Evolutionary conservation across 2,113 vertebrate genomes (phyloP), one percentile per base, ranked within the genome.

Genomic region (Melanostigma gelatinosum): DNA sequence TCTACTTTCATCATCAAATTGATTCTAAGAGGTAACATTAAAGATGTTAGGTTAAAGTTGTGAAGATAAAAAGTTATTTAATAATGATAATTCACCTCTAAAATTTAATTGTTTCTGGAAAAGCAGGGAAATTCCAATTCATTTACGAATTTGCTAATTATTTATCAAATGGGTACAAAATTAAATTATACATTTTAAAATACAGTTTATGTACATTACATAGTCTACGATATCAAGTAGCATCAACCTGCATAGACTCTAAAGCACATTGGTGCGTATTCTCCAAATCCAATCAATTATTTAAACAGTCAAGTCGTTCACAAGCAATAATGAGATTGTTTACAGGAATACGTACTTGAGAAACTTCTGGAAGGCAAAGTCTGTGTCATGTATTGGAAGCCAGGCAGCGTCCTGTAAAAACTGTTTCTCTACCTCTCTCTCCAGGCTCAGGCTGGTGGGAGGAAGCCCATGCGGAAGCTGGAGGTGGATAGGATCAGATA

Each of bases 391-490:
- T 55, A 97, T 85, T 29, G 97, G 96, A 67, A 98, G 96, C 96
- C 96, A 97, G 42, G 92, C 92, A 0, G 97, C 96, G 65, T 96
- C 96, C 1, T 50, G 87, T 72, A 98, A 92, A 73, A 97, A 97
- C 64, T 91, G 89, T 71, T 93, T 95, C 75, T 97, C 95, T 29
- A 96, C 95, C 90, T 97, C 96, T 16, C 91, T 94, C 78, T 95
- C 94, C 82, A 97, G 84, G 77, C 94, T 96, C 44, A 96, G 92
- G 58, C 95, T 95, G 46, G 92, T 95, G 18, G 97, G 97, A 50
- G 97, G 97, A 66, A 97, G 95, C 0, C 96, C 96, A 8, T 96
- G 94, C 2, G 97, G 97, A 20, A 97, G 94, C 97, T 98, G 87
- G 0, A 58, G 67, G 74, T 70, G 55, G 40, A 44, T 8, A 32